Base-by-base conservation (phyloP, 2,113 vertebrate genomes). In the Tragulus kanchil region DNA sequence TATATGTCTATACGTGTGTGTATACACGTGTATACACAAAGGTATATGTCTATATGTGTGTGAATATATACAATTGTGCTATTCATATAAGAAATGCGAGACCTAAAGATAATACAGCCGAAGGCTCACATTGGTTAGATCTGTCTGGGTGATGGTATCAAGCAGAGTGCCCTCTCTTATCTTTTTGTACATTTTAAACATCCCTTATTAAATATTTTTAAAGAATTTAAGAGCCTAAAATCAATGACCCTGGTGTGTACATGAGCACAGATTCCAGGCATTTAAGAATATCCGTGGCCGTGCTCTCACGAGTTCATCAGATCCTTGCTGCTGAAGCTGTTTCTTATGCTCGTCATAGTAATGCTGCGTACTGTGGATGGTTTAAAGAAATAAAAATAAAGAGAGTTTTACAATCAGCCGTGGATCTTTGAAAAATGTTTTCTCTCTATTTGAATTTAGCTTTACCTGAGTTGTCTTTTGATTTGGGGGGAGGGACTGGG, bases 391-490 rank as follows among this genome's bases (percentile, higher is more conserved):
- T 82, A 82, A 85, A 78, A 36, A 81, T 14, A 95, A 93, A 87
- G n/a, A 86, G 64, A 62, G 71, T 90, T 94, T 81, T 45, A 77
- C 67, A 58, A 77, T 85, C 69, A 94, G 54, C 42, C 48, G 8
- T 7, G 10, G 6, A 61, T 92, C 84, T 93, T 87, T 85, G 93
- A 88, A 92, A 97, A 94, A 52, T 65, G n/a, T 56, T 64, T 94
- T 71, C 75, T 54, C 25, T 64, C 58, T 69, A 42, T 84, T 45
- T 65, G 84, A 96, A 77, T 91, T 67, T 61, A 65, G 56, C 58
- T 92, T 94, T 54, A 26, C 67, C 73, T 65, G 86, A 28, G 16
- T 78, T 82, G 48, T 86, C 91, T 73, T 93, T 89, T 87, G 6
- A 56, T 84, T 21, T 23, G 7, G 0, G 17, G 36, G 45, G 9